Evolutionary conservation across 2,113 vertebrate genomes (phyloP), one percentile per base, ranked within the genome.

Genomic region (Leptodactylus fuscus): DNA sequence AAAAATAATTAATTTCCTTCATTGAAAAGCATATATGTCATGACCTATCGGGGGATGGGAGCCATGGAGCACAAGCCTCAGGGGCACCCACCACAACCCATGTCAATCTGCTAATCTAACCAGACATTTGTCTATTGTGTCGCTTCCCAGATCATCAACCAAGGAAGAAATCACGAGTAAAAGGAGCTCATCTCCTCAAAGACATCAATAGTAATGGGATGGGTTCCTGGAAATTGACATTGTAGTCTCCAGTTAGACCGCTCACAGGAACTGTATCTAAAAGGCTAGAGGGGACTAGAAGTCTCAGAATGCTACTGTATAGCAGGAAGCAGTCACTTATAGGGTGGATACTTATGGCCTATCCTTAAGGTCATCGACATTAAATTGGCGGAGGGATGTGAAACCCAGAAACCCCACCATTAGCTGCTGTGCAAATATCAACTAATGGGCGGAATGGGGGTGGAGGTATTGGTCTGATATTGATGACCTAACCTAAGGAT

Each of bases 11-110:
- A 34, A 67, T 18, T 34, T 67, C 24, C 15, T 69, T 22, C 18
- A 36, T 38, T 69, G 65, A 4, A 69, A 69, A 69, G 16, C 16
- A 38, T 69, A 69, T 22, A 69, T 36, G 65, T 69, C 65, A 69
- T 69, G 65, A 69, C 65, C 65, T 69, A 22, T 6, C 10, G 65
- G 65, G 65, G 65, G 65, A 69, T 69, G 65, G 65, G 34, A 67
- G 15, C 18, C 29, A 67, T 34, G 62, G 62, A 69, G 65, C 32
- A 22, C 34, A 22, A 22, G 65, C 34, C 65, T 69, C 34, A 10
- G 65, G 65, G 32, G 65, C 20, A 20, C 32, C 15, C 32, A 69
- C 18, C 38, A 18, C 32, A 36, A 22, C 32, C 65, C 32, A 32
- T 32, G 27, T 65, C 27, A 65, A 15, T 65, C 29, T 29, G 55